These are phyloP conservation scores for Camponotus vicinus DNA, from an alignment of 1,140 invertebrate species.

Conservation along the genomic window DNA sequence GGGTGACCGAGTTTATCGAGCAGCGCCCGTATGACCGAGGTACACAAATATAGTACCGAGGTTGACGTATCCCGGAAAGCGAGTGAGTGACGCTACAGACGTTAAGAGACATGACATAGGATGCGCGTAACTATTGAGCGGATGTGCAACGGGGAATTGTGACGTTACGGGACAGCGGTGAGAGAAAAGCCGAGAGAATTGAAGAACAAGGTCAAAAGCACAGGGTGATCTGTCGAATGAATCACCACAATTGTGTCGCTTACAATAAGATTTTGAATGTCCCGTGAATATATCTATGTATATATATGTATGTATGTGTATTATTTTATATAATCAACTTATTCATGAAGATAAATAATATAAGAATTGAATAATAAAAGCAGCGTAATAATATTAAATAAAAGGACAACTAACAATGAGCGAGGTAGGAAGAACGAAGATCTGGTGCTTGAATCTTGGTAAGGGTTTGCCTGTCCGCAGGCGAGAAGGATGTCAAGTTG, in stretches of 20 bases:
- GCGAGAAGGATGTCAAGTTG: slow-evolving; percentile 11
- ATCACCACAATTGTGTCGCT: not conserved
- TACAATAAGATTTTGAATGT: not conserved
- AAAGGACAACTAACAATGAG: not conserved
- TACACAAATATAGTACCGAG: slow-evolving; percentile 63
- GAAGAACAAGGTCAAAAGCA: slow-evolving; percentile 16
- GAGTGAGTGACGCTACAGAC: slow-evolving; percentile 31
- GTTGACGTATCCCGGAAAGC: slow-evolving; percentile 55
- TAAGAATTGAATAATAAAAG: not conserved
- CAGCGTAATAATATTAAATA: not conserved
- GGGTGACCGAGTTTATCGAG: slow-evolving; percentile 66
- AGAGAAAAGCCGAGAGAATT: not conserved
- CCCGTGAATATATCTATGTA: not conserved
- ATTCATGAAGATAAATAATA: not conserved
- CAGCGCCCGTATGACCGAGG: slow-evolving; percentile 37
- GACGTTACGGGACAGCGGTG: not conserved
- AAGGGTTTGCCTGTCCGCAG: slow-evolving; percentile 34
- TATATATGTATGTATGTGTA: not conserved
- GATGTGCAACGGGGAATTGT: slow-evolving; percentile 35
- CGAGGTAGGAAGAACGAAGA: not conserved
- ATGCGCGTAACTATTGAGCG: slow-evolving; percentile 49
- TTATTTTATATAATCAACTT: not conserved
- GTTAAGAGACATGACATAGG: slow-evolving; percentile 51
- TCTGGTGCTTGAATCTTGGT: slow-evolving; percentile 53
- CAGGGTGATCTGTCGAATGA: slow-evolving; percentile 6